These are phyloP conservation scores for Pycnonotus jocosus DNA, from an alignment of 2,113 vertebrate genomes.

Conservation along the genomic window DNA sequence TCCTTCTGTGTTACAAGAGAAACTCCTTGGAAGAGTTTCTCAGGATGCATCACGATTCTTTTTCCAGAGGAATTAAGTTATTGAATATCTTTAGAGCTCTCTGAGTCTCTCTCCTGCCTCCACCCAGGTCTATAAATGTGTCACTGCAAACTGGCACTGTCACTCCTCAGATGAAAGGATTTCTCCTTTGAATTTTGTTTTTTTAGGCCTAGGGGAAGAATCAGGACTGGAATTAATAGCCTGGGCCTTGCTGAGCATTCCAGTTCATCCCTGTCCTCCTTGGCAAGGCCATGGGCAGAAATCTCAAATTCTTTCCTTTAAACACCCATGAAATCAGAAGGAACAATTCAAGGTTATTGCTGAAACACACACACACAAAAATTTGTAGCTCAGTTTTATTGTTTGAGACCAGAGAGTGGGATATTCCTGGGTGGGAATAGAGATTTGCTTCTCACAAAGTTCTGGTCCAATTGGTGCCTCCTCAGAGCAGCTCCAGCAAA, in stretches of 20 bases:
- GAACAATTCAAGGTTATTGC: background rate
- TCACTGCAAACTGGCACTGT: background rate
- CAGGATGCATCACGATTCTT: background rate
- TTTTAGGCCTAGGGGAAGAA: background rate
- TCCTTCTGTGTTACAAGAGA: background rate
- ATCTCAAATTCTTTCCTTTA: background rate
- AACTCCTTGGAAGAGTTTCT: background rate
- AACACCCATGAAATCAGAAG: background rate
- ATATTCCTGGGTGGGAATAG: background rate
- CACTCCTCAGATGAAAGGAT: background rate
- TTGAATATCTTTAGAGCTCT: background rate
- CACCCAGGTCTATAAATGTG: fast-evolving
- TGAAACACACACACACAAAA: background rate
- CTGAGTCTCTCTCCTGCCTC: background rate
- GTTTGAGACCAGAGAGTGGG: background rate
- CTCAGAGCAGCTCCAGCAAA: background rate
- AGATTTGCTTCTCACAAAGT: background rate
- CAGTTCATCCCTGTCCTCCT: background rate
- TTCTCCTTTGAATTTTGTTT: background rate
- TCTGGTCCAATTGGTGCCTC: background rate
- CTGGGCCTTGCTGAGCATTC: background rate
- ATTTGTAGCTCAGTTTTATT: background rate
- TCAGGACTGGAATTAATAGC: background rate
- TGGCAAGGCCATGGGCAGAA: background rate
- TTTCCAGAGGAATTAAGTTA: background rate